These are phyloP conservation scores for Euthynnus affinis DNA, from an alignment of 2,797 vertebrate genomes.

Conservation along the genomic window DNA sequence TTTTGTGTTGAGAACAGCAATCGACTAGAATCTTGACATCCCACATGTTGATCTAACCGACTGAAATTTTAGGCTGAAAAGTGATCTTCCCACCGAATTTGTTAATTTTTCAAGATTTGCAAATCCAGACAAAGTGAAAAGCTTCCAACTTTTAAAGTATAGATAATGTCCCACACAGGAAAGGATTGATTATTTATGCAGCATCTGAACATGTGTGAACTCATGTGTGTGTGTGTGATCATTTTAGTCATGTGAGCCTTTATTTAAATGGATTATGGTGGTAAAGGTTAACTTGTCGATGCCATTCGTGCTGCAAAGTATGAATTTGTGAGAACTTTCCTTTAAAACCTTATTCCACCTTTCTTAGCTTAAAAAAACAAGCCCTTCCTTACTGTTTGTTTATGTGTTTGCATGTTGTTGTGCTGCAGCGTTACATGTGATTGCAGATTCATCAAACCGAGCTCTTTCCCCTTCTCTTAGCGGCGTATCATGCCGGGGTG, in stretches of 20 bases:
- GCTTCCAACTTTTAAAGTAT: not conserved
- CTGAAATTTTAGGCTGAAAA: no score
- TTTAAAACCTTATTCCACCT: no score
- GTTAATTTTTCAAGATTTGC: no score
- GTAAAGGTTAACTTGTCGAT: not conserved
- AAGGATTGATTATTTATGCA: not conserved
- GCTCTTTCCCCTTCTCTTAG: not conserved
- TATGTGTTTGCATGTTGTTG: not conserved
- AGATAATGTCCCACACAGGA: constrained; percentile 4
- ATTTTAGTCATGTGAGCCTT: not conserved
- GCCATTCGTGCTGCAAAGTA: not conserved
- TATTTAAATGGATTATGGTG: not conserved
- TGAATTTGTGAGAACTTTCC: not conserved
- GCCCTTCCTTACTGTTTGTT: not conserved
- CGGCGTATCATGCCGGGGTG: not conserved
- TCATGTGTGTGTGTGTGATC: no score
- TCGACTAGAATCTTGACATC: no score
- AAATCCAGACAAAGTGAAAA: not conserved
- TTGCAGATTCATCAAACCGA: constrained; percentile 28
- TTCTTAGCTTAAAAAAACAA: no score
- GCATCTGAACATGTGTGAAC: not conserved
- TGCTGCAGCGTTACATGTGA: constrained; percentile 8
- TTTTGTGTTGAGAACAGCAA: no score
- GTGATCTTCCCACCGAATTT: no score
- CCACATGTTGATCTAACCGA: no score